Conservation (phyloP, 2,113 vertebrate species). For the Tachycineta bicolor region DNA sequence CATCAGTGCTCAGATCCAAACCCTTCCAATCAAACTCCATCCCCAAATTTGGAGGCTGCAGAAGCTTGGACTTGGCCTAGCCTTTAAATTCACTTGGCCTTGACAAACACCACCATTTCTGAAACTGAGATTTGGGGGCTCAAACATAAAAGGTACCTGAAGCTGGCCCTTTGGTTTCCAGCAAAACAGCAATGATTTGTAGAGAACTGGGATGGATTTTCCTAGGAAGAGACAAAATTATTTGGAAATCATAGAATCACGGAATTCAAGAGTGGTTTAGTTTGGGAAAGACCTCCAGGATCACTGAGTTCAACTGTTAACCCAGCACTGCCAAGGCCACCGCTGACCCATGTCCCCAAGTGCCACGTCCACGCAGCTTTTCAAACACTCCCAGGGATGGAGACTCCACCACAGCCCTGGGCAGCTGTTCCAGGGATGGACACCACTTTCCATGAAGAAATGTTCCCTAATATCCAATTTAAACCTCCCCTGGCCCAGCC, state of each 20-base stretch:
- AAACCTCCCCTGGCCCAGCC: rapidly evolving
- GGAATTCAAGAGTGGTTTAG: neutral
- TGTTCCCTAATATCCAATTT: rapidly evolving
- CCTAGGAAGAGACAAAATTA: neutral
- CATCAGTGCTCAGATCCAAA: neutral
- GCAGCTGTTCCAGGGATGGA: neutral
- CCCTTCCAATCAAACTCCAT: neutral
- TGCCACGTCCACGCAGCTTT: neutral
- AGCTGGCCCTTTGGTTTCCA: neutral
- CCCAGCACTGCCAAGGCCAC: neutral
- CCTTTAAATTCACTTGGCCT: neutral
- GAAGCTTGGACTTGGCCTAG: neutral
- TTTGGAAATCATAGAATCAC: neutral
- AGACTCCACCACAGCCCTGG: neutral
- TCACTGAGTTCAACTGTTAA: neutral
- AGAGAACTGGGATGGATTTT: neutral
- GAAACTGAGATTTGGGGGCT: neutral
- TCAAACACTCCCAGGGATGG: neutral
- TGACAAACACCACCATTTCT: neutral
- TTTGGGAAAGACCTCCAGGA: neutral
- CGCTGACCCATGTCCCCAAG: rapidly evolving
- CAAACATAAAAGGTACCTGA: neutral
- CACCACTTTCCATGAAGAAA: rapidly evolving
- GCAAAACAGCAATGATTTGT: neutral
- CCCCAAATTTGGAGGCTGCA: neutral